Conservation (phyloP, 2,797 vertebrate species). For the Rallus crepitans region DNA sequence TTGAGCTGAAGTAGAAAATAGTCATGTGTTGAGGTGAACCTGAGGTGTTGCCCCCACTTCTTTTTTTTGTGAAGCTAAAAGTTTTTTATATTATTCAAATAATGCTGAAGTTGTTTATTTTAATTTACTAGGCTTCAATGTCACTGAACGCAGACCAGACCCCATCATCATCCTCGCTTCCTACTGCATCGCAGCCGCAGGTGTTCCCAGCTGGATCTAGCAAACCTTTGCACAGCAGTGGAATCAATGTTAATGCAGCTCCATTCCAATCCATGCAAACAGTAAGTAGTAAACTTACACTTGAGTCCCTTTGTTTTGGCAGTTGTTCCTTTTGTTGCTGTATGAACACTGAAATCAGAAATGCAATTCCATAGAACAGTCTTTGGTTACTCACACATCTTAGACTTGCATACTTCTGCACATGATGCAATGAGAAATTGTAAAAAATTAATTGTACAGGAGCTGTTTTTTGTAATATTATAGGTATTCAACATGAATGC, state of each 20-base stretch:
- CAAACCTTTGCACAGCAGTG: constrained; percentile 95
- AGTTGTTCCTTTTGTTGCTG: neutral
- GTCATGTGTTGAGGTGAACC: neutral
- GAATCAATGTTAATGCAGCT: constrained; percentile 98
- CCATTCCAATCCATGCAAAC: constrained; percentile 99
- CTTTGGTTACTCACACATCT: neutral
- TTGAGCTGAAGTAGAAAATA: neutral
- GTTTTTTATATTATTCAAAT: neutral
- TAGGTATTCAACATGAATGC: constrained; percentile 98
- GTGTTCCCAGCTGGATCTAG: constrained; percentile 93
- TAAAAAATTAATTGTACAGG: neutral
- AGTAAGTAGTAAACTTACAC: constrained; percentile 77
- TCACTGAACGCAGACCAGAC: constrained; percentile 92
- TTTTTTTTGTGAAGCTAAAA: neutral
- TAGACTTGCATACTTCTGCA: neutral
- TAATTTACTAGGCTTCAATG: constrained; percentile 85
- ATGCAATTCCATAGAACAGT: neutral
- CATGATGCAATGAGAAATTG: rapidly evolving
- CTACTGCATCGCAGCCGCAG: constrained; percentile 90
- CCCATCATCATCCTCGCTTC: constrained; percentile 89
- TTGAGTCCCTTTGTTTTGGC: neutral
- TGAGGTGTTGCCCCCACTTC: neutral
- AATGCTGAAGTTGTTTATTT: constrained; percentile 36
- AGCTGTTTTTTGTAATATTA: neutral
- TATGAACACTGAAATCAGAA: neutral